Conservation (phyloP, 2,113 vertebrate genomes). For the Podiceps cristatus region DNA sequence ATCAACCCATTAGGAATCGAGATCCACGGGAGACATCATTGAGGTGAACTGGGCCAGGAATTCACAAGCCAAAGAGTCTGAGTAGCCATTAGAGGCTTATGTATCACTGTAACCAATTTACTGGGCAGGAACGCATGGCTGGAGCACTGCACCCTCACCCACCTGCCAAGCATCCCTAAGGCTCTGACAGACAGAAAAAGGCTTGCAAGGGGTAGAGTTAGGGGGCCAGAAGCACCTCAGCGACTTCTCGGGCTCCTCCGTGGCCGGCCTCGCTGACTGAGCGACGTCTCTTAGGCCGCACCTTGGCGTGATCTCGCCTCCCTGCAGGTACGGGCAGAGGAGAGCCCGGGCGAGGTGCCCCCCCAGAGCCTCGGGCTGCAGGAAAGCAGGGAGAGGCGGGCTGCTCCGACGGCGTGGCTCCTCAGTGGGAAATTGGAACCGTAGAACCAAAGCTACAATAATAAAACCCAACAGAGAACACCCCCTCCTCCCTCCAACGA, state of each 20-base stretch:
- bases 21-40: not conserved
- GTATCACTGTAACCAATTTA: not conserved
- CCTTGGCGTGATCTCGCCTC: not conserved
- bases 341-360: fast-evolving
- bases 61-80: not conserved
- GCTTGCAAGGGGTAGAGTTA: no score
- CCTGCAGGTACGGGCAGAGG: not conserved
- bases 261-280: not conserved
- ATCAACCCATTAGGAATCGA: not conserved
- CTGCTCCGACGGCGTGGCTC: not conserved
- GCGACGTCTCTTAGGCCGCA: fast-evolving
- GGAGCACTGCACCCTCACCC: not conserved
- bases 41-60: not conserved
- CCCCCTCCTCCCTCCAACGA: not conserved
- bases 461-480: not conserved
- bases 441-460: not conserved
- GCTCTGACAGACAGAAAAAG: not conserved
- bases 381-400: not conserved
- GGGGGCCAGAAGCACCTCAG: not conserved
- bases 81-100: not conserved
- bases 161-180: not conserved
- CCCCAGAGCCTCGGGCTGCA: not conserved
- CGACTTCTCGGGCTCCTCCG: not conserved
- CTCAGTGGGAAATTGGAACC: not conserved
- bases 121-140: not conserved